Conservation (phyloP, 2,113 vertebrate species). For the Hippocampus zosterae region DNA sequence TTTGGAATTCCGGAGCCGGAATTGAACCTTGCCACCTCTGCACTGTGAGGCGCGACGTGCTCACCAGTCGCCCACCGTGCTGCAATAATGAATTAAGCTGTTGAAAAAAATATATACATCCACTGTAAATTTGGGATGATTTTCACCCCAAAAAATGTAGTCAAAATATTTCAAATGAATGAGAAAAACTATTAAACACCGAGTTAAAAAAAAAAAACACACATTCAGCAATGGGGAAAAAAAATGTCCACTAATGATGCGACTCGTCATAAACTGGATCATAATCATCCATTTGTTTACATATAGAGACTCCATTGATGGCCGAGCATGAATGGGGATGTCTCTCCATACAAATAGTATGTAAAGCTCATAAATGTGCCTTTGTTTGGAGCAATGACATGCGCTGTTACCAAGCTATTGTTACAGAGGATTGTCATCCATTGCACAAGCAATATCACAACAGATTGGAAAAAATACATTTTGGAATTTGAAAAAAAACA, state of each 20-base stretch:
- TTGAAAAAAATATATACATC: too few relatives aligned
- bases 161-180: neutral
- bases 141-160: too few relatives aligned
- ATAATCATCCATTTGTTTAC: constrained; percentile 4
- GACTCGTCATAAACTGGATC: constrained; percentile 2
- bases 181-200: neutral
- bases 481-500: neutral
- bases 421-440: neutral
- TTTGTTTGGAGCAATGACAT: constrained; percentile 2
- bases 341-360: neutral
- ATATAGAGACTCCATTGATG: constrained; percentile 3
- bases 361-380: constrained; percentile 2
- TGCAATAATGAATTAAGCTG: too few relatives aligned
- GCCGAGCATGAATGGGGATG: constrained; percentile 1
- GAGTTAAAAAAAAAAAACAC: neutral
- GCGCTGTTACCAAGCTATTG: neutral
- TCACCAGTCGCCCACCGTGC: too few relatives aligned
- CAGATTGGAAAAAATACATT: neutral
- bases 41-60: too few relatives aligned
- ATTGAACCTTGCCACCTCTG: too few relatives aligned
- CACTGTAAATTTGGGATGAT: too few relatives aligned
- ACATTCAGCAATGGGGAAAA: neutral
- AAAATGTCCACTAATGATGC: neutral
- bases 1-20: too few relatives aligned
- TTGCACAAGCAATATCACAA: neutral